A percentile compares a stretch with the other conserved stretches of the same genome.
Conservation (phyloP, 2,113 vertebrate genomes). For the Peromyscus californicus region DNA sequence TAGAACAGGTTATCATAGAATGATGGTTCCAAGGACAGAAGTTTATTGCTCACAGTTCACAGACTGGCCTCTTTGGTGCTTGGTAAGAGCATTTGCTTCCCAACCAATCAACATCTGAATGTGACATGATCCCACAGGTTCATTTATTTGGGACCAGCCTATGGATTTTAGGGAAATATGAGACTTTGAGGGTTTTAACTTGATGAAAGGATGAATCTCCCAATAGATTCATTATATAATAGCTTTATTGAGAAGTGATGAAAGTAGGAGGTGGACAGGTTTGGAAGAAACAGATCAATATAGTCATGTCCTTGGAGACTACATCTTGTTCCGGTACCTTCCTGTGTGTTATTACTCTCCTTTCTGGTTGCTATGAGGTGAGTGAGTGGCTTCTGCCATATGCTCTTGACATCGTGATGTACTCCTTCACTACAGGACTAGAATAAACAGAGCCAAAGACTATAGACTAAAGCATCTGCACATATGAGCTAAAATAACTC, state of each 20-base stretch:
- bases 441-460: neutral
- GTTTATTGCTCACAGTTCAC: neutral
- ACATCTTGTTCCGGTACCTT: neutral
- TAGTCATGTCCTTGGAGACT: neutral
- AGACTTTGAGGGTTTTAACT: neutral
- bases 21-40: neutral
- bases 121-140: neutral
- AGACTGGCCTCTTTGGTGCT: neutral
- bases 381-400: neutral
- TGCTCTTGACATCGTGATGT: neutral
- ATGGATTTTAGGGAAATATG: neutral
- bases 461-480: neutral
- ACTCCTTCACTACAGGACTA: neutral
- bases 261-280: neutral
- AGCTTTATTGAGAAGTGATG: neutral
- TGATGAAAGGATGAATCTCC: neutral
- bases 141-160: neutral
- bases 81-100: neutral
- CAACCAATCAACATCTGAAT: neutral
- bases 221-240: neutral
- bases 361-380: neutral
- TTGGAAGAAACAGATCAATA: too few species aligned
- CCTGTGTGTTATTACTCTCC: neutral
- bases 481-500: neutral
- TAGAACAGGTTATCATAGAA: neutral